These are phyloP conservation scores for Morone chrysops DNA, from an alignment of 2,113 vertebrate species.

Conservation along the genomic window DNA sequence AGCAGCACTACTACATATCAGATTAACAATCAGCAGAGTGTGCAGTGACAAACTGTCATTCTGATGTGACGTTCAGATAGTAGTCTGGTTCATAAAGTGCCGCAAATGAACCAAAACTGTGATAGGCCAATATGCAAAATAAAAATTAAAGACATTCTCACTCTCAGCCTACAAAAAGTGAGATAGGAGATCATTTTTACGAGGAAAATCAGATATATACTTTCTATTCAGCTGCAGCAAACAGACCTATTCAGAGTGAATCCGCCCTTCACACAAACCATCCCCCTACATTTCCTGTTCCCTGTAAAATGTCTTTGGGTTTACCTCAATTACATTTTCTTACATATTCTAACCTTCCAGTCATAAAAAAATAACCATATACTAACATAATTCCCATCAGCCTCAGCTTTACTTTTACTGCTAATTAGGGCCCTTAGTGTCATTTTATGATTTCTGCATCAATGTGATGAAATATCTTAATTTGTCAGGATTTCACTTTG, in stretches of 20 bases:
- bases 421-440: neutral
- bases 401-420: too few species aligned
- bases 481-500: neutral
- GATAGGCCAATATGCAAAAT: neutral
- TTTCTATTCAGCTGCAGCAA: slow-evolving; percentile 1
- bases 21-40: slow-evolving; percentile 18
- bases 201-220: too few species aligned
- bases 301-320: too few species aligned
- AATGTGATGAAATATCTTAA: neutral
- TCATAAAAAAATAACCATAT: neutral
- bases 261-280: too few species aligned
- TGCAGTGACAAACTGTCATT: slow-evolving; percentile 13
- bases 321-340: neutral
- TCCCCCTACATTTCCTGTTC: too few species aligned
- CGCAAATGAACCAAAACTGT: neutral
- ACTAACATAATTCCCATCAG: too few species aligned
- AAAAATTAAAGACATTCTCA: neutral
- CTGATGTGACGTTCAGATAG: slow-evolving; percentile 16
- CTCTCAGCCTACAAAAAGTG: neutral
- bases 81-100: slow-evolving; percentile 6
- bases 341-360: neutral
- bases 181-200: neutral
- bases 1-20: slow-evolving; percentile 1
- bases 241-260: neutral
- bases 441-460: neutral